Evolutionary conservation across 2,797 vertebrate species (phyloP).

Genomic region (Spea hammondii): DNA sequence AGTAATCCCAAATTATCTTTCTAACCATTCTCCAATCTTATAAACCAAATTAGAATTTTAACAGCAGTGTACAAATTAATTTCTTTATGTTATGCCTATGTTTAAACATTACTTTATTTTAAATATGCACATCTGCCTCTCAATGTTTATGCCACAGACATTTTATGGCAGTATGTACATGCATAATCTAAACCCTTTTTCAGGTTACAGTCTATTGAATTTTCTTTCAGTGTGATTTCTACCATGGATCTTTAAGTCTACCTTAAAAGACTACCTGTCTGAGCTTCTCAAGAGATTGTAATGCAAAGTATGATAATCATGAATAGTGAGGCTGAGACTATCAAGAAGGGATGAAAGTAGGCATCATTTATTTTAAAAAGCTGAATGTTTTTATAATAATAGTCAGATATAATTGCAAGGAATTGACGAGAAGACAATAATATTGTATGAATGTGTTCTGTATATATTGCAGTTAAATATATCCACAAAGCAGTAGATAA

Average conservation of each 20-base stretch:
- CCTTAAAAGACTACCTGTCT: slow-evolving; percentile 22
- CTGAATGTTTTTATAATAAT: too few species aligned
- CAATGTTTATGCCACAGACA: slow-evolving; percentile 9
- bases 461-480: too few species aligned
- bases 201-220: slow-evolving; percentile 33
- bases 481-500: too few species aligned
- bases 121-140: slow-evolving; percentile 37
- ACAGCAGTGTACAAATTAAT: not conserved
- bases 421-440: too few species aligned
- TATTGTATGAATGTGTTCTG: too few species aligned
- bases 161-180: slow-evolving; percentile 25
- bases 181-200: slow-evolving; percentile 26
- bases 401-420: too few species aligned
- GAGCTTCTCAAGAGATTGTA: slow-evolving; percentile 16
- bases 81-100: not conserved
- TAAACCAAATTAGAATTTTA: slow-evolving; percentile 17
- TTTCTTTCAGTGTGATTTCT: slow-evolving; percentile 37
- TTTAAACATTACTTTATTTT: slow-evolving; percentile 7
- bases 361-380: too few species aligned
- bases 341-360: too few species aligned
- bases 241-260: slow-evolving; percentile 9
- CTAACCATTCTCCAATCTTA: not conserved
- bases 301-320: slow-evolving; percentile 21
- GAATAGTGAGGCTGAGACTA: slow-evolving; percentile 12
- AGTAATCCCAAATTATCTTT: too few species aligned